Evolutionary conservation across 2,888 invertebrate genomes (phyloP).

Genomic region (Drosophila prostipennis): DNA sequence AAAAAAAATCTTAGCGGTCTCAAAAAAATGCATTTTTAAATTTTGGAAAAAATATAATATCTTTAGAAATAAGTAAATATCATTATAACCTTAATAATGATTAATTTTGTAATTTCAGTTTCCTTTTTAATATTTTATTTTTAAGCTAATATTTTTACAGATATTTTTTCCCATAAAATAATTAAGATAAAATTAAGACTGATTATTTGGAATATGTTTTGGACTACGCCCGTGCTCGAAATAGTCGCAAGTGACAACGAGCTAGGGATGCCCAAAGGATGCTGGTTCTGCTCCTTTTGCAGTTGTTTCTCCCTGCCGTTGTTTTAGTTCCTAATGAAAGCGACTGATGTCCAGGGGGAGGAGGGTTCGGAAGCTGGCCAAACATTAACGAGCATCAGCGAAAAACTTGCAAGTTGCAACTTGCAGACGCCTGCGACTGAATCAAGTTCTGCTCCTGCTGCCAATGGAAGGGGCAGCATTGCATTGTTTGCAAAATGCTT

Average conservation of each 20-base stretch:
- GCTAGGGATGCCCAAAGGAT: conserved; percentile 40
- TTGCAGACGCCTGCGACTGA: conserved; percentile 34
- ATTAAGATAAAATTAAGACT: too few relatives aligned
- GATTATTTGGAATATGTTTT: background rate
- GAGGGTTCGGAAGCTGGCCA: conserved; percentile 46
- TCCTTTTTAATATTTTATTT: too few relatives aligned
- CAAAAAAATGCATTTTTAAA: too few relatives aligned
- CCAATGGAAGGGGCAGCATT: conserved; percentile 34
- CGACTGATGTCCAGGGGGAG: conserved; percentile 18
- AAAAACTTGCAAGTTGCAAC: conserved; percentile 68
- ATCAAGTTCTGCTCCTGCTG: conserved; percentile 34
- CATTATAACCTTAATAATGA: too few relatives aligned
- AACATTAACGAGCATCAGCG: conserved; percentile 74
- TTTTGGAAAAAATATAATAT: too few relatives aligned
- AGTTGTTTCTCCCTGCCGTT: conserved; percentile 30
- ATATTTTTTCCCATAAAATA: too few relatives aligned
- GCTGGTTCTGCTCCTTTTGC: conserved; percentile 35
- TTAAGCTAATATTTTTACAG: too few relatives aligned
- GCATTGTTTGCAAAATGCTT: conserved; percentile 71
- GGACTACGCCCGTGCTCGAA: conserved; percentile 9
- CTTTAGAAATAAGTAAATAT: too few relatives aligned
- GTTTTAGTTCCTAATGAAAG: conserved; percentile 58
- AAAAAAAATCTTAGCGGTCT: too few relatives aligned
- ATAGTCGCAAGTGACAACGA: conserved; percentile 59
- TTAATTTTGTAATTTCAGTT: too few relatives aligned